Percentiles rank a stretch among this genome's conserved stretches.
Evolutionary conservation across 2,888 invertebrate species (phyloP).

Genomic region (Thumatha senex): DNA sequence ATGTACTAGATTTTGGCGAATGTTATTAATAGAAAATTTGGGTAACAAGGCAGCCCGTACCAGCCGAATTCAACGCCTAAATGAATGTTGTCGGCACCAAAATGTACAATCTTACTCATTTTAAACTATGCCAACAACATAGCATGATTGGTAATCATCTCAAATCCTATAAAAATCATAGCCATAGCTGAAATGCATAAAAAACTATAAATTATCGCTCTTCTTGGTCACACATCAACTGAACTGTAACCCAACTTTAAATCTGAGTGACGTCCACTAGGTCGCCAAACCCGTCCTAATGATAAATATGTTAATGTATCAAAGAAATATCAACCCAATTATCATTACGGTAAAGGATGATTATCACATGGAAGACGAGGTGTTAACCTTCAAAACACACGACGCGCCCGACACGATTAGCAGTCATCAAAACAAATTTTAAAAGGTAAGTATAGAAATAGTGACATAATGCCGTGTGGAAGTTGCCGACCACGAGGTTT

Average conservation of each 20-base stretch:
- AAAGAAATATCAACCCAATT: constrained; percentile 30
- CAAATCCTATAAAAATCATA: no score
- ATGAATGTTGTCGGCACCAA: no score
- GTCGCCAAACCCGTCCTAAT: constrained; percentile 60
- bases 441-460: constrained; percentile 27
- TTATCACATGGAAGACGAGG: constrained; percentile 17
- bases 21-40: no score
- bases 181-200: background rate
- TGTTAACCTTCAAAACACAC: constrained; percentile 53
- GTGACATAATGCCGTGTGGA: constrained; percentile 27
- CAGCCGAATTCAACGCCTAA: no score
- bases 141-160: no score
- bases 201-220: constrained; percentile 20
- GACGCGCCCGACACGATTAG: constrained; percentile 42
- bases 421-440: constrained; percentile 41
- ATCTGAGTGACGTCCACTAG: constrained; percentile 43
- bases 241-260: constrained; percentile 30
- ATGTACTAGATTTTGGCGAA: no score
- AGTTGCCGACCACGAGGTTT: constrained; percentile 2
- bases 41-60: no score
- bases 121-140: no score
- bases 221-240: constrained; percentile 25
- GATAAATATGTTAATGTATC: constrained; percentile 38
- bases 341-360: constrained; percentile 15
- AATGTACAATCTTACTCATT: no score